Evolutionary conservation across 2,888 invertebrate species (phyloP), one percentile per base, ranked within the genome.

Genomic region (Achlya flavicornis): DNA sequence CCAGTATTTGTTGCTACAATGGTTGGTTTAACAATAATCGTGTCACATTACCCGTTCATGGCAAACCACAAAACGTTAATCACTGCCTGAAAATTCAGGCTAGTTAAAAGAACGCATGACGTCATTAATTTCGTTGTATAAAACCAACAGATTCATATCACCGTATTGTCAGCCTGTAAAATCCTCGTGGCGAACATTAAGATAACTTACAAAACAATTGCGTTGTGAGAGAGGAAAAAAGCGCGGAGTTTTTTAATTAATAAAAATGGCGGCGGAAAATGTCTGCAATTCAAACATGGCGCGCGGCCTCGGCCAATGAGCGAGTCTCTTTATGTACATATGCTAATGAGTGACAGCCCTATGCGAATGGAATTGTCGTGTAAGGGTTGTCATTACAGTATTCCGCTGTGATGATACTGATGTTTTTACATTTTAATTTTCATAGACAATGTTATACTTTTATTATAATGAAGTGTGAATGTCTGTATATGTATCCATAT

Each of bases 291-390:
- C 86, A 88, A 91, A 90, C 87, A 88, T 84, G 84, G 83, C 81
- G 75, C 69, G 70, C 75, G 71, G 72, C 74, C 76, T 76, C 78
- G 81, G 79, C 88, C 88, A 86, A 88, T 86, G 88, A 86, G 85
- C 80, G 85, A 70, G 76, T 78, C 81, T 78, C 85, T 86, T 87
- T 91, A 88, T 91, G 89, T 92, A 87, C 91, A 84, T 91, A 92
- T 92, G 92, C 83, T 92, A 93, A 93, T 92, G 89, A 91, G 89
- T 88, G 91, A 87, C 91, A 91, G 81, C 85, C 86, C 89, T 88
- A 77, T 72, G 83, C 84, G 88, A 92, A 93, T 93, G 93, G 93
- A 88, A 91, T 92, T 91, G 90, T 92, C 92, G 84, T 93, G 93
- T 93, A 84, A 89, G 92, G 87, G 88, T 77, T 89, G 89, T 85